Percentiles rank a stretch among this genome's conserved stretches.
phyloP scores from a whole-genome alignment of 2,888 invertebrate genomes.

The Metopia argyrocephala region DNA sequence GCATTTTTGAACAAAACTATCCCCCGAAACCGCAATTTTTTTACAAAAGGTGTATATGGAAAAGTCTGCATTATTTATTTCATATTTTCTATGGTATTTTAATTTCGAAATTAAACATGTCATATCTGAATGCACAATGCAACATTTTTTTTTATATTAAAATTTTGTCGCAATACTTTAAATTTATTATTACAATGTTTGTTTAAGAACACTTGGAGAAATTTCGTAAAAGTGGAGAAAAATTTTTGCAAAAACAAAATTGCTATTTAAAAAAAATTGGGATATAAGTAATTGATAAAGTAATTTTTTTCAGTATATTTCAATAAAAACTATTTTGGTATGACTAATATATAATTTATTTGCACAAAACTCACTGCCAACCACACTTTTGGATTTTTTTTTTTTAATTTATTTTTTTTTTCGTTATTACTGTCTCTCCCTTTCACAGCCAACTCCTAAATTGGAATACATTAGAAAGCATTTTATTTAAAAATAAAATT shows the following conservation, averaged over 20 bases:
- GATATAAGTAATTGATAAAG: no score
- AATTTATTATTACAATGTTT: conserved; percentile 16
- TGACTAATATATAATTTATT: conserved; percentile 61
- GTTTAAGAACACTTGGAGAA: background rate
- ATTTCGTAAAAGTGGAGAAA: background rate
- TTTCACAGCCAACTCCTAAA: background rate
- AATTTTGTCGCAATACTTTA: conserved; percentile 56
- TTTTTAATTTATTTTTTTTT: no score
- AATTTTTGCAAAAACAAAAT: background rate
- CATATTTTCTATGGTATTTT: conserved; percentile 43
- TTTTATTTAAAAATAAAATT: conserved; percentile 41
- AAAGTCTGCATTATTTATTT: conserved; percentile 24
- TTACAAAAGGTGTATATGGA: background rate
- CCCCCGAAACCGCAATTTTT: conserved; percentile 6
- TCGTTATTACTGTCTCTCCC: no score
- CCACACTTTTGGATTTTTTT: no score
- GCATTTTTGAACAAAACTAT: conserved; percentile 36
- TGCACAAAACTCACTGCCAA: conserved; percentile 32
- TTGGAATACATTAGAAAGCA: background rate
- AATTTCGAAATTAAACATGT: conserved; percentile 56
- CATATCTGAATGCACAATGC: conserved; percentile 41
- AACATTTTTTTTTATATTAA: conserved; percentile 6
- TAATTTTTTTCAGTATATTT: background rate
- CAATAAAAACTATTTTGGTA: conserved; percentile 8
- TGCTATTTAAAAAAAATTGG: background rate